Evolutionary conservation across 2,888 invertebrate species (phyloP).

Genomic region (Pachydiplax longipennis): DNA sequence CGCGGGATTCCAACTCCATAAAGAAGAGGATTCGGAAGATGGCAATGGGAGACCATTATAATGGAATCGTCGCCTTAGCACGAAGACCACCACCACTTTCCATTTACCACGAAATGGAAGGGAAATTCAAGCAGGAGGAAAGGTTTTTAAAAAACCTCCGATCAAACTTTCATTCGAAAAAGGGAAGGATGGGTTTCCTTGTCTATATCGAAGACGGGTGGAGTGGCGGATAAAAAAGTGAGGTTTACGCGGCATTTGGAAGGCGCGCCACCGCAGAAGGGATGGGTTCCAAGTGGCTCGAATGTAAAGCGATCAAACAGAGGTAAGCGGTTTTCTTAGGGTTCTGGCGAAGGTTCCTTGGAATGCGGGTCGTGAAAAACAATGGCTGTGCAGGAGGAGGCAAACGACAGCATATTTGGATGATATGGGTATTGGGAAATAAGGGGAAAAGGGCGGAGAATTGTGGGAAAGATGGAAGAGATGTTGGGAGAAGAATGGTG

Average conservation of each 20-base stretch:
- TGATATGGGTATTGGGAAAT: conserved; percentile 11
- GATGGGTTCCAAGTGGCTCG: neutral
- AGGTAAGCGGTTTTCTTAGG: conserved; percentile 7
- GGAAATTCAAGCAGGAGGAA: neutral
- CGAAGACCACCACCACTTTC: neutral
- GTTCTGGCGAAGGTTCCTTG: conserved; percentile 4
- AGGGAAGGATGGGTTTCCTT: neutral
- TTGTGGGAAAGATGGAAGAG: neutral
- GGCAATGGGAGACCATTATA: neutral
- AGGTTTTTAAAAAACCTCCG: too few relatives aligned
- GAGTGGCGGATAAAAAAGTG: neutral
- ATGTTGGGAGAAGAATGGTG: neutral
- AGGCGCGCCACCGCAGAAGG: neutral
- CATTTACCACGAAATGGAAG: neutral
- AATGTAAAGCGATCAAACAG: conserved; percentile 10
- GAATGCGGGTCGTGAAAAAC: conserved; percentile 37
- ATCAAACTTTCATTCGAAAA: neutral
- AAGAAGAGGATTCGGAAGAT: neutral
- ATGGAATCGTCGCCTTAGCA: neutral
- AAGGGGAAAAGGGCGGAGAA: neutral
- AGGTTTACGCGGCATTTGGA: neutral
- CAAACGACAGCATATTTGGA: conserved; percentile 36
- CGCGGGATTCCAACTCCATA: neutral
- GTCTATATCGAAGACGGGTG: neutral
- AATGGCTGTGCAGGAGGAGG: conserved; percentile 13